phyloP scores from a whole-genome alignment of 2,113 vertebrate genomes.

The Actenoides hombroni region DNA sequence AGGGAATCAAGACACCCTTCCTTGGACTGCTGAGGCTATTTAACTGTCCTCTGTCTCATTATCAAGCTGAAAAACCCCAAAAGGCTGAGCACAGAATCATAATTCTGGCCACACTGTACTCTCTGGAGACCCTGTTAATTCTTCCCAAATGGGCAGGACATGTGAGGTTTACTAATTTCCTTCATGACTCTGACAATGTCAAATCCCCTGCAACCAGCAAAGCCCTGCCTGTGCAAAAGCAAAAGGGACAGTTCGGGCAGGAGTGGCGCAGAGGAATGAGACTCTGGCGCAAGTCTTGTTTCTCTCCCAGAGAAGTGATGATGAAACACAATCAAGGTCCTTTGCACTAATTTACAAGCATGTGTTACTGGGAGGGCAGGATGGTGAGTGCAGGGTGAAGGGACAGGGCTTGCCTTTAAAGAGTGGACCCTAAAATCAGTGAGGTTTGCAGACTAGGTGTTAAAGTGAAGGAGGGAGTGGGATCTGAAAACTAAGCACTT shows the following conservation, averaged over 20 bases:
- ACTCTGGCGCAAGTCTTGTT: rapidly evolving
- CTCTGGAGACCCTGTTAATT: neutral
- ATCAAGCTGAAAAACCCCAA: neutral
- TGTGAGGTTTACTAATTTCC: neutral
- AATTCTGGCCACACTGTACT: neutral
- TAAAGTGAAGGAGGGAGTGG: neutral
- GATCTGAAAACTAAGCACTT: neutral
- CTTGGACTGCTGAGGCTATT: neutral
- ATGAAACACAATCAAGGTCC: neutral
- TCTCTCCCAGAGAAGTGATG: neutral
- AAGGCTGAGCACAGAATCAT: neutral
- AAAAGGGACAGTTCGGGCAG: rapidly evolving
- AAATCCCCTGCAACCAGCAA: neutral
- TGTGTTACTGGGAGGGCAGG: neutral
- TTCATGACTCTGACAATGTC: neutral
- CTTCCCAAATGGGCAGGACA: neutral
- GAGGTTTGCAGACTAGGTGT: neutral
- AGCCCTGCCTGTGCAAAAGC: neutral
- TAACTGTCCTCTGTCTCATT: neutral
- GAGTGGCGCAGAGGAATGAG: rapidly evolving
- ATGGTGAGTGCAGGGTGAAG: neutral
- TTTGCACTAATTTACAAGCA: rapidly evolving
- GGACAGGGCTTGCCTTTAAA: neutral
- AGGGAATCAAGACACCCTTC: neutral
- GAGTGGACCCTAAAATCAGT: neutral